Evolutionary conservation across 2,888 invertebrate genomes (phyloP), one percentile per base, ranked within the genome.

Genomic region (Eupithecia subfuscata): DNA sequence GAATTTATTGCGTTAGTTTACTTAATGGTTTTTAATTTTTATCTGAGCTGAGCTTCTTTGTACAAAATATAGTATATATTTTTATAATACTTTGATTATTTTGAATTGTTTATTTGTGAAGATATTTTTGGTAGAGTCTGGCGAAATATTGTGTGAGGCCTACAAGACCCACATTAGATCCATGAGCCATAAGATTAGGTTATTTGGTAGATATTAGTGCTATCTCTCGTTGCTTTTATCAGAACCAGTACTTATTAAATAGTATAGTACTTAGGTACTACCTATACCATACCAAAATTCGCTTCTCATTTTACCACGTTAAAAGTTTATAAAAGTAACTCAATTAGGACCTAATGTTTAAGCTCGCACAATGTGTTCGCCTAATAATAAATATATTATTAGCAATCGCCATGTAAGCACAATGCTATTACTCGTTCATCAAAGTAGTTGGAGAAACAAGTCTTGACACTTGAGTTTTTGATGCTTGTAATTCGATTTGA

Each of bases 351-450:
- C 12, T 25, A 40, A 72, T 65, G 68, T 56, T 37, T 60, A 65
- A 74, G 60, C 73, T 63, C 56, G 73, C 45, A 77, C 75, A 72
- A 30, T 40, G 30, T 40, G 34, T 75, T 75, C 45, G 67, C 81
- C 82, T 89, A 90, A 91, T 90, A 92, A 91, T 90, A 91, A 87
- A 88, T 81, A 84, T 90, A 90, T 92, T 92, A 92, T 92, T 92
- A 93, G 91, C 92, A 89, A 92, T 91, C 84, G 88, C 84, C 82
- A 84, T 86, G 80, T 75, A 81, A 83, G 84, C 87, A 90, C 86
- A 89, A 89, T 87, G 83, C 85, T 84, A 84, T 81, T 84, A 79
- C 82, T 85, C 87, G 87, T 87, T 84, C 86, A 87, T 91, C 88
- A 86, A 86, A 83, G 82, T 86, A 89, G 84, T 79, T 69, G 78